phyloP scores from a whole-genome alignment of 2,797 vertebrate genomes.

The Trematomus bernacchii region DNA sequence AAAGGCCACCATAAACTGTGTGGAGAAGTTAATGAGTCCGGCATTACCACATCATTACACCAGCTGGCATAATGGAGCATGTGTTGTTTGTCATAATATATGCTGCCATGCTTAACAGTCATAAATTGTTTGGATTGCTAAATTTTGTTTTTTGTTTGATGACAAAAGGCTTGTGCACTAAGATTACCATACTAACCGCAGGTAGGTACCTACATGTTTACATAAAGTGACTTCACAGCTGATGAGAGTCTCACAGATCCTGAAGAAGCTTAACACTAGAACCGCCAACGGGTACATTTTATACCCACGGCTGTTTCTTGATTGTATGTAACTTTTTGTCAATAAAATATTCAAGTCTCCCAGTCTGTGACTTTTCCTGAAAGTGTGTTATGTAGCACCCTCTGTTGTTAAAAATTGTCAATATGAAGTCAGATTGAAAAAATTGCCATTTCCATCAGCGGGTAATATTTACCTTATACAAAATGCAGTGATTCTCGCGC shows the following conservation, averaged over 20 bases:
- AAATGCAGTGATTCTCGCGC: too few species aligned
- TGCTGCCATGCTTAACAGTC: constrained; percentile 94
- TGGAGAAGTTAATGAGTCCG: constrained; percentile 98
- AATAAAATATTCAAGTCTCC: too few species aligned
- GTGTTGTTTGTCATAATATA: constrained; percentile 99
- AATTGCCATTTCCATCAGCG: too few species aligned
- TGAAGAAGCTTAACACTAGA: too few species aligned
- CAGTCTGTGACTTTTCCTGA: too few species aligned
- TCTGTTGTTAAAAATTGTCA: too few species aligned
- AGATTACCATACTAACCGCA: constrained; percentile 4
- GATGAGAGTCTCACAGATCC: constrained; percentile 2
- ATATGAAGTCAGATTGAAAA: too few species aligned
- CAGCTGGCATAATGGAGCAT: constrained; percentile 98
- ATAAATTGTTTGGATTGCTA: constrained; percentile 93
- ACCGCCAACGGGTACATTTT: too few species aligned
- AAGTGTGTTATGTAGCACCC: too few species aligned
- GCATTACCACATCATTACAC: constrained; percentile 98
- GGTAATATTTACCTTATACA: too few species aligned
- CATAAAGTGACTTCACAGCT: constrained; percentile 1
- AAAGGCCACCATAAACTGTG: constrained; percentile 97
- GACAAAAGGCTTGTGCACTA: constrained; percentile 13
- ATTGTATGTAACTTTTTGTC: too few species aligned
- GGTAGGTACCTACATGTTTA: not conserved
- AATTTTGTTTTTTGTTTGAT: constrained; percentile 76
- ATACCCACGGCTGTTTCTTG: too few species aligned